Percentiles rank a stretch among this genome's conserved stretches.
These are phyloP conservation scores for Bradypodion ventrale DNA, from an alignment of 2,797 vertebrate species.

Conservation along the genomic window DNA sequence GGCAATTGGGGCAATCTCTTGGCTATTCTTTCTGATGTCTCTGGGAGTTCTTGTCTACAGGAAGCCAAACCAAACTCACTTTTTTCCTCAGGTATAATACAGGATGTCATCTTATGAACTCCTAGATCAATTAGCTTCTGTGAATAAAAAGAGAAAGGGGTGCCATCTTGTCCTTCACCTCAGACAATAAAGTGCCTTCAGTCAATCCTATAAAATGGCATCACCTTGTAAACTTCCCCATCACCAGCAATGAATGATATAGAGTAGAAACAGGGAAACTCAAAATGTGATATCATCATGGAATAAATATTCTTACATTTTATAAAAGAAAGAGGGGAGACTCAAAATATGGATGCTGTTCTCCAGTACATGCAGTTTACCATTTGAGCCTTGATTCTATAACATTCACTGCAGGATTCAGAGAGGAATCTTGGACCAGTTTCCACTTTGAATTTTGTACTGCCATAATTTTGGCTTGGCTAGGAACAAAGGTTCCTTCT, in stretches of 20 bases:
- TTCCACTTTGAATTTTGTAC: slow-evolving; percentile 31
- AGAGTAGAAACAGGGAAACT: background rate
- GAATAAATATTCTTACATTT: background rate
- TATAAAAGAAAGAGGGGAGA: background rate
- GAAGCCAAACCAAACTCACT: background rate
- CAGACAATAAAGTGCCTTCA: background rate
- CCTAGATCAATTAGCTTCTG: background rate
- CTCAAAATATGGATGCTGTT: background rate
- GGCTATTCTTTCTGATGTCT: background rate
- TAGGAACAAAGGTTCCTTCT: slow-evolving; percentile 37
- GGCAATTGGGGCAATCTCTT: background rate
- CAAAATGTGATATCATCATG: background rate
- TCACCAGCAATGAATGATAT: background rate
- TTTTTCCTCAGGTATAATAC: background rate
- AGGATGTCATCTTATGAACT: background rate
- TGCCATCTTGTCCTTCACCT: background rate
- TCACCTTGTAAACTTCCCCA: background rate
- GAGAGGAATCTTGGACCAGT: slow-evolving; percentile 33
- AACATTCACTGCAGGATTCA: background rate
- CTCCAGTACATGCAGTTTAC: background rate
- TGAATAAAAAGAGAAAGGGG: background rate
- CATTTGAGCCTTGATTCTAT: background rate
- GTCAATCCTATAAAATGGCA: background rate
- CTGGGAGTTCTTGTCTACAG: background rate
- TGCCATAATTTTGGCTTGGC: slow-evolving; percentile 38